A percentile compares a stretch with the other conserved stretches of the same genome.
Evolutionary conservation across 2,797 vertebrate genomes (phyloP).

Genomic region (Aplochiton taeniatus): DNA sequence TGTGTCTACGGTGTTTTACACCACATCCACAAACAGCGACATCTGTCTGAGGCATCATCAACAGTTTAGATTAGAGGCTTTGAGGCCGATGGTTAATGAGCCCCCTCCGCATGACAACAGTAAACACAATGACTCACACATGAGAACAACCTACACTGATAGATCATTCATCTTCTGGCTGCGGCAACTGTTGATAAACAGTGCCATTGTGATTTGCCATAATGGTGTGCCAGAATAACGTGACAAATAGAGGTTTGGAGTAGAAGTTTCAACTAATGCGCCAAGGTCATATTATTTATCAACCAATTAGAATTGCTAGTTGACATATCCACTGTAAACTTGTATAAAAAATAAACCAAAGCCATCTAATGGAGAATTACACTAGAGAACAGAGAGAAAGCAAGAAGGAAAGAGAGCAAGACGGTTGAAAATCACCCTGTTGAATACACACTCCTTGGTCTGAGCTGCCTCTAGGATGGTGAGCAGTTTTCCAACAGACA

Average conservation of each 20-base stretch:
- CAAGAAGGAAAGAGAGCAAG: too few species aligned
- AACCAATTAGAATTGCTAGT: too few species aligned
- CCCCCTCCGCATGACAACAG: conserved; percentile 12
- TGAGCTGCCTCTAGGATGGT: neutral
- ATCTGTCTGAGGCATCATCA: conserved; percentile 29
- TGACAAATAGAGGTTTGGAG: neutral
- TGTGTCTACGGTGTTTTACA: conserved; percentile 15
- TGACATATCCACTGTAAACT: too few species aligned
- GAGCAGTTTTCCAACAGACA: neutral
- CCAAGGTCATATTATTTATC: neutral
- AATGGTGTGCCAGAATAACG: neutral
- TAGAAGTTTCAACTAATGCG: neutral
- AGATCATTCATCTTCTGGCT: conserved; percentile 11
- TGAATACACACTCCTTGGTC: neutral
- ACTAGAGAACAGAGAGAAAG: too few species aligned
- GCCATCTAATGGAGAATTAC: too few species aligned
- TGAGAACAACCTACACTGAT: neutral
- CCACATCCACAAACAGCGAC: conserved; percentile 21
- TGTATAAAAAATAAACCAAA: too few species aligned
- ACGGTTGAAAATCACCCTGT: too few species aligned
- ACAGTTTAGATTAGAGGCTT: conserved; percentile 30
- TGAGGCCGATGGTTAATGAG: conserved; percentile 19
- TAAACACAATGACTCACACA: conserved; percentile 15
- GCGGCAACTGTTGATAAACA: conserved; percentile 42
- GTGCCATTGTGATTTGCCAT: conserved; percentile 19